phyloP scores from a whole-genome alignment of 2,113 vertebrate species.

The Syngnathus floridae region DNA sequence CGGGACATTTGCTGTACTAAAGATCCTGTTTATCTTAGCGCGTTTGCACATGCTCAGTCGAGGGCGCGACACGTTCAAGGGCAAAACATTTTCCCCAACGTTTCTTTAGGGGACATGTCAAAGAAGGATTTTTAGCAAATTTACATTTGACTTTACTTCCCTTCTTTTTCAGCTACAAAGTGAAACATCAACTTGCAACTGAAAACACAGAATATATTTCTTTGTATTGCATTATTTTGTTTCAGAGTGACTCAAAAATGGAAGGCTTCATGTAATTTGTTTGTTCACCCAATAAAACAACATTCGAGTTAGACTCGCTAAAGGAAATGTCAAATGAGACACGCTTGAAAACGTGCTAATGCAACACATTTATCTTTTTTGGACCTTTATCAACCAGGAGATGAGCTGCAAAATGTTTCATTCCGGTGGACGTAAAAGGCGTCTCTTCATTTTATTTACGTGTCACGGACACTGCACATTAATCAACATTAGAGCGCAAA shows the following conservation, averaged over 20 bases:
- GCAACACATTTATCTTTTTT: slow-evolving; percentile 15
- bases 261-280: neutral
- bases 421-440: slow-evolving; percentile 1
- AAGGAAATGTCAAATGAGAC: neutral
- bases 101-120: neutral
- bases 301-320: too few relatives aligned
- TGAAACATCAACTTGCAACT: too few relatives aligned
- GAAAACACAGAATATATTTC: too few relatives aligned
- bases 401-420: slow-evolving; percentile 9
- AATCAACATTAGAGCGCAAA: slow-evolving; percentile 27
- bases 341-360: neutral
- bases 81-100: slow-evolving; percentile 6
- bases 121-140: neutral
- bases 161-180: neutral
- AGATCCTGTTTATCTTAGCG: slow-evolving; percentile 2
- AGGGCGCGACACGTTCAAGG: slow-evolving; percentile 26
- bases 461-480: slow-evolving; percentile 21
- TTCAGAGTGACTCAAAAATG: neutral
- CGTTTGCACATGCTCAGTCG: slow-evolving; percentile 26
- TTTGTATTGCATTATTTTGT: neutral
- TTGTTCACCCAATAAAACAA: neutral
- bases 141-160: neutral
- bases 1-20: slow-evolving; percentile 20
- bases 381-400: slow-evolving; percentile 10
- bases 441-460: slow-evolving; percentile 20